Evolutionary conservation across 2,113 vertebrate species (phyloP).

Genomic region (Onychostruthus taczanowskii): DNA sequence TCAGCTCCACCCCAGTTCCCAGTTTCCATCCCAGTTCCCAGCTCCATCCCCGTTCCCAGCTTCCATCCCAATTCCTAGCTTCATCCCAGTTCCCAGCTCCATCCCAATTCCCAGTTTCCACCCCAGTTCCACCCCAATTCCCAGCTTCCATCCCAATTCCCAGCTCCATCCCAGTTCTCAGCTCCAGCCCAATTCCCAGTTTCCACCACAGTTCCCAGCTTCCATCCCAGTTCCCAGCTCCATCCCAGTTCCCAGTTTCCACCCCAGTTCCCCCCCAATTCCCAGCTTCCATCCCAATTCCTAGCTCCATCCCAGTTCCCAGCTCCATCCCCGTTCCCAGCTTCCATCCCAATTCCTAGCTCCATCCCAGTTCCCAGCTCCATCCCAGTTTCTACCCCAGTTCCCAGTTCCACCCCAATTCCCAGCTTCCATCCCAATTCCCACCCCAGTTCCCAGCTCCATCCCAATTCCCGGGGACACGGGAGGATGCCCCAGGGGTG

Average conservation of each 20-base stretch:
- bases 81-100: not conserved
- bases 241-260: not conserved
- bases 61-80: not conserved
- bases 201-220: not conserved
- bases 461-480: accelerated
- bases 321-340: not conserved
- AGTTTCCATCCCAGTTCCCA: not conserved
- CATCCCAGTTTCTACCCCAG: not conserved
- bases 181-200: not conserved
- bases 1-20: not conserved
- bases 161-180: not conserved
- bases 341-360: not conserved
- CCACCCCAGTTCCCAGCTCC: not conserved
- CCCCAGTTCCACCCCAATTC: not conserved
- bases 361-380: not conserved
- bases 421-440: not conserved
- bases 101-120: not conserved
- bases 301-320: not conserved
- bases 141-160: not conserved
- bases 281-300: not conserved
- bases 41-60: not conserved
- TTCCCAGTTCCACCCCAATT: not conserved
- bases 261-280: no score
- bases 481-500: accelerated
- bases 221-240: not conserved